Conservation (phyloP, 2,888 invertebrate genomes). For the Gari tellinella region DNA sequence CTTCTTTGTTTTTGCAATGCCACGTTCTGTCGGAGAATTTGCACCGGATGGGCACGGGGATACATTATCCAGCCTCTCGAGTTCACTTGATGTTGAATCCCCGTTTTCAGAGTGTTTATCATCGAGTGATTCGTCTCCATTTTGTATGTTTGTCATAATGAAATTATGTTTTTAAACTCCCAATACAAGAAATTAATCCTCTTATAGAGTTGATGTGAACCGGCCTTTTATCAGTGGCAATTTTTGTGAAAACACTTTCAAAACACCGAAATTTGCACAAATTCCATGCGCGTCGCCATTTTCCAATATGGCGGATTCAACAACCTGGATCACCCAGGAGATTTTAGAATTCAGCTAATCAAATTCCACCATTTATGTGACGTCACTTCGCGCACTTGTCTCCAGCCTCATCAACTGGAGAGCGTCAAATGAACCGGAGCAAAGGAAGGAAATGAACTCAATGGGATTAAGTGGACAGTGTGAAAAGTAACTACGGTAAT, state of each 20-base stretch:
- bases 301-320: conserved; percentile 67
- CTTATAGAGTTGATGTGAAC: background rate
- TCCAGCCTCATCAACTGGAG: conserved; percentile 15
- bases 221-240: background rate
- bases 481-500: no score
- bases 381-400: conserved; percentile 25
- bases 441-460: no score
- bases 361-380: conserved; percentile 8
- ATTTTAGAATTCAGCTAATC: conserved; percentile 26
- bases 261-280: background rate
- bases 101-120: conserved; percentile 52
- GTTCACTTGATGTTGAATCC: conserved; percentile 69
- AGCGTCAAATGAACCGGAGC: background rate
- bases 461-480: no score
- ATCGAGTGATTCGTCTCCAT: conserved; percentile 45
- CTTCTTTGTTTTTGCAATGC: conserved; percentile 69
- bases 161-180: background rate
- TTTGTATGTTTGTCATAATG: conserved; percentile 55
- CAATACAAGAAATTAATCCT: background rate
- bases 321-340: conserved; percentile 70
- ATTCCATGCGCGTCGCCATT: conserved; percentile 45
- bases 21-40: conserved; percentile 67
- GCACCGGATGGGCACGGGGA: conserved; percentile 61
- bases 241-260: background rate
- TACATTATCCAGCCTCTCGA: conserved; percentile 60